These are phyloP conservation scores for Cyprinodon variegatus DNA, from an alignment of 2,113 vertebrate genomes.

Conservation along the genomic window DNA sequence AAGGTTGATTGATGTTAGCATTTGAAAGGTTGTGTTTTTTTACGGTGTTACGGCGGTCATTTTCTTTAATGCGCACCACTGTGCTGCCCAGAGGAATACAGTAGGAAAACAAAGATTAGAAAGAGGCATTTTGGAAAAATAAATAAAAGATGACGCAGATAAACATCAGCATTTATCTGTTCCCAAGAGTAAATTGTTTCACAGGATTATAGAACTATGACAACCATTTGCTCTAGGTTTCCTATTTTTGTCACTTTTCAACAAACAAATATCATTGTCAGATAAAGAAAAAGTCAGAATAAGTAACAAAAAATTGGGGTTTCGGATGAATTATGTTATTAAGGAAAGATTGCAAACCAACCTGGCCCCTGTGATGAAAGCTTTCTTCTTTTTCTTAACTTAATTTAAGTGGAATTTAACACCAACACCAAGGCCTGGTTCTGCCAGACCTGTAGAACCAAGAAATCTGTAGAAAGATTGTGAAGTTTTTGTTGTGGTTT, in stretches of 20 bases:
- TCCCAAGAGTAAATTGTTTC: background rate
- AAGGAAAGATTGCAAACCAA: background rate
- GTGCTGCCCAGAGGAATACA: conserved; percentile 21
- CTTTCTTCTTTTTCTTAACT: background rate
- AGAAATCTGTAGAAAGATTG: background rate
- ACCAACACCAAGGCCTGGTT: background rate
- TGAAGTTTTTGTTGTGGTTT: no score
- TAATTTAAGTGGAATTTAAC: background rate
- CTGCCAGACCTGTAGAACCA: background rate
- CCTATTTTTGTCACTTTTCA: background rate
- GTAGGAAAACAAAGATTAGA: conserved; percentile 50
- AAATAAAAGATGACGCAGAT: conserved; percentile 13
- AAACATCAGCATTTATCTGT: conserved; percentile 29
- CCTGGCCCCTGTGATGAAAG: background rate
- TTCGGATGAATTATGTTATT: background rate
- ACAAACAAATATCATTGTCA: background rate
- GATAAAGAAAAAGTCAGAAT: background rate
- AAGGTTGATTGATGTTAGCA: conserved; percentile 58
- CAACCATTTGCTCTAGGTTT: background rate
- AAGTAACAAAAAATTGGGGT: background rate
- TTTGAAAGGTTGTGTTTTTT: conserved; percentile 2
- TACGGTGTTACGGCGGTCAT: conserved; percentile 4
- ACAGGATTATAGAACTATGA: conserved; percentile 2
- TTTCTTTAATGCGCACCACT: conserved; percentile 24
- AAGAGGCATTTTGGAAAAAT: conserved; percentile 24